These are phyloP conservation scores for Peromyscus polionotus DNA, from an alignment of 2,113 vertebrate genomes.

Conservation along the genomic window DNA sequence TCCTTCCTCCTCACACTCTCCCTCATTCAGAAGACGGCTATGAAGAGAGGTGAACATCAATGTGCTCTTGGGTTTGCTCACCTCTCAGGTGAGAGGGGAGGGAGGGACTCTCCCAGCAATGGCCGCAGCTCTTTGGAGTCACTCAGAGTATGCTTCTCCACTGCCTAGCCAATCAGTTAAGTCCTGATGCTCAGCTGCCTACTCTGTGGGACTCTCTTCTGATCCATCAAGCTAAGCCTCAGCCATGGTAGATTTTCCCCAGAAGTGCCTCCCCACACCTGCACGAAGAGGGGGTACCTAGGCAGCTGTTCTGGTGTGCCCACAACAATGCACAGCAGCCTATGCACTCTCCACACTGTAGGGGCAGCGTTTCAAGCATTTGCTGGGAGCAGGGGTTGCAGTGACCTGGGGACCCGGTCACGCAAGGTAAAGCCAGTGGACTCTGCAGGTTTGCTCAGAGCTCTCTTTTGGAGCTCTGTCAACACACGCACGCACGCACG, in stretches of 20 bases:
- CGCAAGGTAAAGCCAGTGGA: not conserved
- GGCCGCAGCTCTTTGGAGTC: not conserved
- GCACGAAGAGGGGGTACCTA: accelerated
- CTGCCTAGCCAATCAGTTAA: not conserved
- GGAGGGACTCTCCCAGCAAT: not conserved
- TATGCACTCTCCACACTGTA: accelerated
- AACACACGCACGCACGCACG: not conserved
- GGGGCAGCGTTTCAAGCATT: not conserved
- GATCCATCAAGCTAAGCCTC: not conserved
- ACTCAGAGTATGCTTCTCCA: not conserved
- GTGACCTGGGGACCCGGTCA: not conserved
- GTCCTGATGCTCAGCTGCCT: not conserved
- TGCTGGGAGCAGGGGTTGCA: not conserved
- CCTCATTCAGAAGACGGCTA: not conserved
- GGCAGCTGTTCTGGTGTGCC: not conserved
- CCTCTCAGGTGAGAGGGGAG: not conserved
- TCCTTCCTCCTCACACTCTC: slow-evolving; percentile 1
- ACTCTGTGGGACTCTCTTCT: not conserved
- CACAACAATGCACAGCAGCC: not conserved
- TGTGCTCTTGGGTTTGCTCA: not conserved
- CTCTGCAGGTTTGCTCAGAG: not conserved
- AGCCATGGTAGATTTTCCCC: not conserved
- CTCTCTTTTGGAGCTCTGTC: not conserved
- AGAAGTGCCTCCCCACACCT: not conserved
- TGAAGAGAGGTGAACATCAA: not conserved